Base-by-base conservation (phyloP, 2,888 invertebrate genomes). In the Drosophila trichaetosa region DNA sequence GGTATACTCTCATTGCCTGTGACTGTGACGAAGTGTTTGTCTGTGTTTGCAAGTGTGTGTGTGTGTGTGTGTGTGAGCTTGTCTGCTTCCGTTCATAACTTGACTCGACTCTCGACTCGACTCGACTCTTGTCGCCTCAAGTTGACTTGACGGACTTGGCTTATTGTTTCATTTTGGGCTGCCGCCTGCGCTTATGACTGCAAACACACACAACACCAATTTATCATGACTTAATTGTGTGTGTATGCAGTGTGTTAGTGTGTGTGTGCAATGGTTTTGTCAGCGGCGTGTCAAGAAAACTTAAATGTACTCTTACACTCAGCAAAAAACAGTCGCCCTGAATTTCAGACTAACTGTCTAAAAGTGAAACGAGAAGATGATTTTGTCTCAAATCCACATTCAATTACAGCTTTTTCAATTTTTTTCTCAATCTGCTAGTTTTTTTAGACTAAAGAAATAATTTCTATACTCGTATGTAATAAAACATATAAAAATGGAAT, bases 351-450 rank as follows among this genome's bases (percentile, higher is more conserved):
- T 33, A 16, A 16, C 13, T 21, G 95, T 33, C 10, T 33, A 87
- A 95, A 95, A 0, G 94, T 94, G n/a, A 94, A 40, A 2, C 94
- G 94, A 0, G 94, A 90, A 0, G 93, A 93, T 91, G 93, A 93
- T 91, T 93, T 93, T 4, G 94, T 94, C 49, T 95, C 94, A 93
- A 95, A 95, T 69, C 95, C 95, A 91, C 95, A 95, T 93, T 95
- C 95, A 93, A 96, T 96, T 0, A 95, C 95, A 31, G 10, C 8
- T 4, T 33, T 33, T 4, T 0, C 94, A 94, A 0, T 87, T 93
- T 94, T 95, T 95, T 95, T 95, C 95, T 89, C 95, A 95, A 7
- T 95, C 94, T 80, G 90, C 90, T 73, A 53, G 93, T 93, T 95
- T 95, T 29, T 94, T 95, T 95, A 74, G 94, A 94, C 7, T 4